Evolutionary conservation across 2,113 vertebrate genomes (phyloP).

Genomic region (Phaethornis superciliosus): DNA sequence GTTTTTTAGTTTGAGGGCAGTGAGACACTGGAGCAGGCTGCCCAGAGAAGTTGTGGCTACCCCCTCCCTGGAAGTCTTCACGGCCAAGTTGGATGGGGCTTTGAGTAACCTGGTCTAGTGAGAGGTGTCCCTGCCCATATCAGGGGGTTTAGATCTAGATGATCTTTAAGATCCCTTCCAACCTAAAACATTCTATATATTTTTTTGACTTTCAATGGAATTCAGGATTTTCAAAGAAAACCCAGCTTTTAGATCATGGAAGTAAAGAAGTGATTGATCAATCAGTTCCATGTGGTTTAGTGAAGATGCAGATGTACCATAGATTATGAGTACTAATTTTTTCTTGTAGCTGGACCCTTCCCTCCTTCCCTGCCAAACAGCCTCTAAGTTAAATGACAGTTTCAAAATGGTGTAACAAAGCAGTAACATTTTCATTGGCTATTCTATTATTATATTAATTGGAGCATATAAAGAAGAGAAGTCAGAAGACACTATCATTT

Average conservation of each 20-base stretch:
- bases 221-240: neutral
- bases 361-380: rapidly evolving
- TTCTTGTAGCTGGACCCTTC: neutral
- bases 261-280: neutral
- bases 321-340: neutral
- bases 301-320: neutral
- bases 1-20: too few species aligned
- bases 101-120: too few species aligned
- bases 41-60: too few species aligned
- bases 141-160: too few species aligned
- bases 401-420: neutral
- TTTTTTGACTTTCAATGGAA: neutral
- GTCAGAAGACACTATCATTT: neutral
- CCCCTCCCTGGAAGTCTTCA: too few species aligned
- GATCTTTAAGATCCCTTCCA: too few species aligned
- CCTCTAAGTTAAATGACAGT: neutral
- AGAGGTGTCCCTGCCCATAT: too few species aligned
- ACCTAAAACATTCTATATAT: too few species aligned
- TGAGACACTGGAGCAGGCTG: too few species aligned
- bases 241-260: neutral
- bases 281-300: neutral
- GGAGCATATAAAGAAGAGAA: neutral
- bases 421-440: neutral
- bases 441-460: neutral
- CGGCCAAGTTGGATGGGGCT: too few species aligned